Conservation (phyloP, 2,113 vertebrate genomes). For the Oryzias melastigma region DNA sequence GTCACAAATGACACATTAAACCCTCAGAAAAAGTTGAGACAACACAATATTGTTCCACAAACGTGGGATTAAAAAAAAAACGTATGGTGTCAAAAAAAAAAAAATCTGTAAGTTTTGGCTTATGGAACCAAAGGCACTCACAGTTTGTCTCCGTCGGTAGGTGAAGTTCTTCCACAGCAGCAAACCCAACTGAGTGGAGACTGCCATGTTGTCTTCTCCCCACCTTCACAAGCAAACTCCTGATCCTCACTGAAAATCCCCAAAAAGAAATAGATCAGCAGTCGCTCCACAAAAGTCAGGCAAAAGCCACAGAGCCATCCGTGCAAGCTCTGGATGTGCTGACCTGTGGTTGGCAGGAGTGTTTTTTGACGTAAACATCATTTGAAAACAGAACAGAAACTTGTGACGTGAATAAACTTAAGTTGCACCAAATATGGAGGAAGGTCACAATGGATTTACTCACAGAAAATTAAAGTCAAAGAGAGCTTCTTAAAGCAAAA, state of each 20-base stretch:
- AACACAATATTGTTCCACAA: constrained; percentile 2
- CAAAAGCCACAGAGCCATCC: neutral
- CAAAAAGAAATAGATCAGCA: constrained; percentile 21
- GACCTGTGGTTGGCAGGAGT: neutral
- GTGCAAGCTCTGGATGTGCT: neutral
- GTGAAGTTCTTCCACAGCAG: constrained; percentile 99
- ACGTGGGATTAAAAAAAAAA: neutral
- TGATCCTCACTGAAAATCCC: constrained; percentile 79
- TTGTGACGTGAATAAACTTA: neutral
- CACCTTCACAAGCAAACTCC: constrained; percentile 61
- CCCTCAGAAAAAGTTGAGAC: neutral
- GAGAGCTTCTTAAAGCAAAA: neutral
- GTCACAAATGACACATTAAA: constrained; percentile 18
- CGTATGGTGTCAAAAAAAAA: too few species aligned
- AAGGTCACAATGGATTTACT: too few species aligned
- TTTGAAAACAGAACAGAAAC: constrained; percentile 37
- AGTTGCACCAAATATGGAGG: neutral
- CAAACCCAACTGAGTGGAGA: constrained; percentile 91
- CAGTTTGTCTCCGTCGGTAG: constrained; percentile 91
- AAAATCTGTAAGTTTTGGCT: too few species aligned
- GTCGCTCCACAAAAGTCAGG: neutral
- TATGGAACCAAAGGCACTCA: constrained; percentile 68
- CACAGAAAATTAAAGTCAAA: neutral
- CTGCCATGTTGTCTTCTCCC: constrained; percentile 82
- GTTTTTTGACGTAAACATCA: neutral